Base-by-base conservation (phyloP, 2,113 vertebrate species). In the Amazona guildingii region DNA sequence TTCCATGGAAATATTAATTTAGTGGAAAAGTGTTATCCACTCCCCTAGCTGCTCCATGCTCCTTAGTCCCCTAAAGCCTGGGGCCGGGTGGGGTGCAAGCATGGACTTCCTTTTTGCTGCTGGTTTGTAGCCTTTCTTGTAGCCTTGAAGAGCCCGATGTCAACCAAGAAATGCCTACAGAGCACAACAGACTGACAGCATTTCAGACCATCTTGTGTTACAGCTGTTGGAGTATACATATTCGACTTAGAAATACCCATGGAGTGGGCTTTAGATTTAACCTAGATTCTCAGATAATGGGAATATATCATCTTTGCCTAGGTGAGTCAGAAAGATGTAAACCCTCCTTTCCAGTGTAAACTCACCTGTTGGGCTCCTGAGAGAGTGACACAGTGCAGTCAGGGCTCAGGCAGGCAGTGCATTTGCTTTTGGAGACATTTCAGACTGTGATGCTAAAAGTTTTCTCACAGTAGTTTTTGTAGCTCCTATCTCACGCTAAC, bases 331-430 rank as follows among this genome's bases (percentile, higher is more conserved):
- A 24, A 84, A 92, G 49, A 35, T 17, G 6, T 24, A 72, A 70
- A 63, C 6, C 8, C 18, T 39, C 12, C 10, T 44, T 31, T 55
- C 9, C 25, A 35, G 24, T 44, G 72, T 35, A 89, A 37, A 35
- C 7, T 63, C 9, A 44, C 14, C 7, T n/a, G 7, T 20, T 63
- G n/a, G 10, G 24, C 33, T 52, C 19, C 31, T 61, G 78, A 61
- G 49, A 75, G 15, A 24, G 48, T 1, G 2, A 46, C 11, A 29
- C 5, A 23, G 24, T 37, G 23, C 20, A 80, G 33, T 31, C 9
- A 55, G 51, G 39, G 39, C 31, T 69, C 0, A 0, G 14, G 17
- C 18, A 70, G 61, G 21, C 11, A 19, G 10, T 1, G 1, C 0
- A 0, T 46, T 83, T 67, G 2, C 44, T 89, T 72, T 62, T 75